Percentiles rank a stretch among this genome's conserved stretches.
phyloP scores from a whole-genome alignment of 2,797 vertebrate genomes.

The Tenualosa thibaudeaui region DNA sequence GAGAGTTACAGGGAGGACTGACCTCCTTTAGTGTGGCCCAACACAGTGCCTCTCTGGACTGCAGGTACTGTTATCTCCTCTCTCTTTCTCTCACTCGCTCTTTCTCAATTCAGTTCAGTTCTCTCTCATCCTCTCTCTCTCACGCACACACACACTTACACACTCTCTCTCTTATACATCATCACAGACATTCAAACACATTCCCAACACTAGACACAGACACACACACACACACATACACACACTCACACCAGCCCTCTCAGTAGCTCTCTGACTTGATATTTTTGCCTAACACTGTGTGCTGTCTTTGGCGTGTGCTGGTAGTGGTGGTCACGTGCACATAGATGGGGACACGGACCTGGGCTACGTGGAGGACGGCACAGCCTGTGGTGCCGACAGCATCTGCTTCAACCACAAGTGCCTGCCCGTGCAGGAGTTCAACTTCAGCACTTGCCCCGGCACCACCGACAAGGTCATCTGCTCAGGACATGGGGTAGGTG shows the following conservation, averaged over 20 bases:
- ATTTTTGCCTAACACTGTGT: neutral
- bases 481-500: slow-evolving; percentile 90
- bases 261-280: no score
- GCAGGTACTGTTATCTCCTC: slow-evolving; percentile 79
- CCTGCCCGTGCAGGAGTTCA: slow-evolving; percentile 89
- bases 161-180: neutral
- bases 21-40: slow-evolving; percentile 86
- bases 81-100: no score
- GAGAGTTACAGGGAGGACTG: slow-evolving; percentile 92
- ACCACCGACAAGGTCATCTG: slow-evolving; percentile 84
- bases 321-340: slow-evolving; percentile 91
- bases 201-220: neutral
- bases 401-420: slow-evolving; percentile 95
- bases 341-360: slow-evolving; percentile 94
- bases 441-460: slow-evolving; percentile 94
- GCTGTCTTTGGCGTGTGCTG: slow-evolving; percentile 43
- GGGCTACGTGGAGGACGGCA: slow-evolving; percentile 96
- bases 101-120: no score
- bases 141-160: neutral
- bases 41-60: slow-evolving; percentile 89
- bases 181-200: no score
- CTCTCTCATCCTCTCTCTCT: no score
- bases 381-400: slow-evolving; percentile 85
- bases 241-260: neutral
- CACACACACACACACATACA: neutral